A percentile compares a stretch with the other conserved stretches of the same genome.
phyloP scores from a whole-genome alignment of 2,888 invertebrate genomes.

The Galerucella nymphaeae region DNA sequence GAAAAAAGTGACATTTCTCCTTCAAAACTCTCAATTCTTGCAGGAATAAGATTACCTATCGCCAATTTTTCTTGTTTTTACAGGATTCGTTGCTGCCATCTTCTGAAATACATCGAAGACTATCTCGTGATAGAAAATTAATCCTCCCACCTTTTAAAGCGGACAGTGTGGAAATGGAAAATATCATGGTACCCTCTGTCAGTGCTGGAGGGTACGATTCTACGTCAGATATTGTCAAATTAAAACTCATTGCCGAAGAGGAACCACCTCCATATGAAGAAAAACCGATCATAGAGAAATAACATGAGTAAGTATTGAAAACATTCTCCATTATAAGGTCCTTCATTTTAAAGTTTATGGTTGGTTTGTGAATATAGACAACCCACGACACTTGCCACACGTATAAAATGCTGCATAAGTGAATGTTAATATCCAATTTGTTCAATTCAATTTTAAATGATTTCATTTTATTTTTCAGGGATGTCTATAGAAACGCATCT shows the following conservation, averaged over 20 bases:
- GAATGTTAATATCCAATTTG: no score
- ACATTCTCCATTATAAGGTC: neutral
- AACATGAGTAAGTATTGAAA: conserved; percentile 8
- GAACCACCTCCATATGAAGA: conserved; percentile 60
- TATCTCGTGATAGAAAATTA: conserved; percentile 63
- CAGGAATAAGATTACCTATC: no score
- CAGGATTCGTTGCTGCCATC: conserved; percentile 60
- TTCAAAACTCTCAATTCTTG: no score
- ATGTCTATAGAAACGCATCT: neutral
- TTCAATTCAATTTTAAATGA: neutral
- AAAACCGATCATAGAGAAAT: conserved; percentile 5
- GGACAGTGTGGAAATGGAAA: conserved; percentile 70
- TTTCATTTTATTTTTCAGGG: neutral
- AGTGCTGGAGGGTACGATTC: conserved; percentile 59
- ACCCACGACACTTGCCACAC: no score
- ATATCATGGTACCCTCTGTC: conserved; percentile 51
- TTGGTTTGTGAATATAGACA: no score
- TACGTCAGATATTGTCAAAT: conserved; percentile 62
- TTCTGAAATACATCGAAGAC: conserved; percentile 68
- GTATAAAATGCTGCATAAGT: no score
- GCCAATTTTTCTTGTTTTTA: no score
- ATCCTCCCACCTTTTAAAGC: conserved; percentile 64
- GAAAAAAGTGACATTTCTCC: no score
- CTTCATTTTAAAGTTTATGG: no score
- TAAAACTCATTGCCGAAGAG: conserved; percentile 65